phyloP scores from a whole-genome alignment of 2,797 vertebrate genomes.

The Toxotes lorentzi region DNA sequence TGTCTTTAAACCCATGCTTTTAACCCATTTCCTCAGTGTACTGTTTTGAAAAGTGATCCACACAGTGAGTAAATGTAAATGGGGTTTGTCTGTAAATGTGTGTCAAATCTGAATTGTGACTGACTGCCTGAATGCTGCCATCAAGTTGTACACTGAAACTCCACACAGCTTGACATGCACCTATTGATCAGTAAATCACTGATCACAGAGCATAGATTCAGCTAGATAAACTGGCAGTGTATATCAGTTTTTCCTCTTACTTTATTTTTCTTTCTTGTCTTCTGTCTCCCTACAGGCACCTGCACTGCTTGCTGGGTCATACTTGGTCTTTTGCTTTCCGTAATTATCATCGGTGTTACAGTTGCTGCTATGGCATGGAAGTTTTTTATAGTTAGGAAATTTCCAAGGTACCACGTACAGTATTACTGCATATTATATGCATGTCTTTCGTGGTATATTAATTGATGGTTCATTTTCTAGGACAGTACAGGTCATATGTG shows the following conservation, averaged over 20 bases:
- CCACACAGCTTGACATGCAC: too few species aligned
- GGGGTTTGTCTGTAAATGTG: too few species aligned
- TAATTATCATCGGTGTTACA: neutral
- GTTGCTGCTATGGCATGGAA: neutral
- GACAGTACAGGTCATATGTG: accelerated
- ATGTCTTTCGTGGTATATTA: neutral
- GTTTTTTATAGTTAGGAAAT: accelerated
- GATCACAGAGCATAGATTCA: too few species aligned
- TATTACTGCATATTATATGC: neutral
- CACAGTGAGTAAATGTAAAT: too few species aligned
- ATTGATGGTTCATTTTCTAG: slow-evolving; percentile 11
- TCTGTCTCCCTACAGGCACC: slow-evolving; percentile 1
- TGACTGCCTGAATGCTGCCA: too few species aligned
- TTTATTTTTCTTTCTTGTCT: neutral
- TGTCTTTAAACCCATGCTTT: too few species aligned
- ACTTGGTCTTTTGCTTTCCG: neutral
- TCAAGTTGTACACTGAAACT: too few species aligned
- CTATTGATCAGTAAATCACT: neutral
- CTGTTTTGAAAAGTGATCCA: too few species aligned
- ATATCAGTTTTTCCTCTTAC: neutral
- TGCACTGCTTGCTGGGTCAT: neutral
- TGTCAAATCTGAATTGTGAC: too few species aligned
- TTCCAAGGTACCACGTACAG: neutral
- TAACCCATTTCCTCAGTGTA: too few species aligned
- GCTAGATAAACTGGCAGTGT: neutral